These are phyloP conservation scores for Todiramphus saurophagus DNA, from an alignment of 2,113 vertebrate species.

Conservation along the genomic window DNA sequence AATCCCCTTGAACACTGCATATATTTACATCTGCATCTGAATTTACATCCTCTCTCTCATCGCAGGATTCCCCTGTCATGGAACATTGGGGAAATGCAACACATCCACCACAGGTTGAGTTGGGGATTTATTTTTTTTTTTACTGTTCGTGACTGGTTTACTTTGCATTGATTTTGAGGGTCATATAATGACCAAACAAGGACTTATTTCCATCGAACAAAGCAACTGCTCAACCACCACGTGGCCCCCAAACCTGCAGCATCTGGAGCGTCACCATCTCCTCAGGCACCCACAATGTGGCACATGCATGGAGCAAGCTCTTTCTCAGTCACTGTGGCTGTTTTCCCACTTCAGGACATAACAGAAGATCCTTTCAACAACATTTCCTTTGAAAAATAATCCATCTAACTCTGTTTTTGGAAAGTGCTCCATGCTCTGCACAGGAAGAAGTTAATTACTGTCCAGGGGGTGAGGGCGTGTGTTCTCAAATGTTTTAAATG, in stretches of 20 bases:
- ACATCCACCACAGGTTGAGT: not conserved
- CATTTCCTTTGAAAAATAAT: slow-evolving; percentile 85
- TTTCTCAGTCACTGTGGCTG: not conserved
- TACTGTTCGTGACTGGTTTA: not conserved
- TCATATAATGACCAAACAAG: not conserved
- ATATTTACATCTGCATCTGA: slow-evolving; percentile 33
- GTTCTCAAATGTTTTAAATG: slow-evolving; percentile 73
- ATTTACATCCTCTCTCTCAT: not conserved
- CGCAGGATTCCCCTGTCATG: not conserved
- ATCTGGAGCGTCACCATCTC: not conserved
- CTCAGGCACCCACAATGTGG: not conserved
- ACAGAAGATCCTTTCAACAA: slow-evolving; percentile 75
- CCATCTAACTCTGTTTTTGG: slow-evolving; percentile 77
- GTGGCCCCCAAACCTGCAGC: not conserved
- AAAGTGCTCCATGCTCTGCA: slow-evolving; percentile 70
- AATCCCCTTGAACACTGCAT: slow-evolving; percentile 11
- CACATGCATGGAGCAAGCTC: not conserved
- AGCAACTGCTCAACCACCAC: not conserved
- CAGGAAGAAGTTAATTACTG: slow-evolving; percentile 82
- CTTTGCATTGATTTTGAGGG: not conserved
- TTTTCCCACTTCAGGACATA: slow-evolving; percentile 67
- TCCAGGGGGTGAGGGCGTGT: slow-evolving; percentile 68
- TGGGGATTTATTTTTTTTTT: not conserved
- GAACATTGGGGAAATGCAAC: accelerated
- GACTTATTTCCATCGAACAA: not conserved